Evolutionary conservation across 2,888 invertebrate genomes (phyloP).

Genomic region (Melanchra persicariae): DNA sequence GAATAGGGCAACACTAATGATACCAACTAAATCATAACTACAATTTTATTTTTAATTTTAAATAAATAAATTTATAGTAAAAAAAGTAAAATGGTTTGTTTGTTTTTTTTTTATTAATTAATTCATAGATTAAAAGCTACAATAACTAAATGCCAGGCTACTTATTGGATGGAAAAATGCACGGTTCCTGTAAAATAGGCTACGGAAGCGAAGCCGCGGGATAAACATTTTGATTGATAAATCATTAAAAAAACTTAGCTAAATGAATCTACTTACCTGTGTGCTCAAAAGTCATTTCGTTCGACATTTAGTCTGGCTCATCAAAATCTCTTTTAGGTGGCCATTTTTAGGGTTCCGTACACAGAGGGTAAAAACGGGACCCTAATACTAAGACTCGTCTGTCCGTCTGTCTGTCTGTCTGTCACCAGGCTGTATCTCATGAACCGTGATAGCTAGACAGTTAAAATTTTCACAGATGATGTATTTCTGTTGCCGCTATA

Average conservation of each 20-base stretch:
- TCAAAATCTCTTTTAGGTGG: neutral
- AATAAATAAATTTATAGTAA: too few relatives aligned
- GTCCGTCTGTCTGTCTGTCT: too few relatives aligned
- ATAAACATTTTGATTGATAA: too few relatives aligned
- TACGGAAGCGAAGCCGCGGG: neutral
- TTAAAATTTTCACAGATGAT: too few relatives aligned
- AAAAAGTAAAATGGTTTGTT: neutral
- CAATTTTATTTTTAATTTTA: too few relatives aligned
- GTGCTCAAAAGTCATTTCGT: neutral
- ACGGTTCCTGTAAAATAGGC: neutral
- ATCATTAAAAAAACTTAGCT: neutral
- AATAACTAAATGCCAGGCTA: neutral
- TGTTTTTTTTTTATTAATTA: too few relatives aligned
- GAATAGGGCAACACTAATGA: neutral
- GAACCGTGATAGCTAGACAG: too few relatives aligned
- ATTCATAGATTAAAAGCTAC: neutral
- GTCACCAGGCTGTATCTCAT: too few relatives aligned
- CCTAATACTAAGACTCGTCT: too few relatives aligned
- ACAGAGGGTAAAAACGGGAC: too few relatives aligned
- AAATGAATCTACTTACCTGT: neutral
- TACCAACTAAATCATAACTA: neutral
- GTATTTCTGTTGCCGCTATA: too few relatives aligned
- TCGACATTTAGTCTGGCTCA: neutral
- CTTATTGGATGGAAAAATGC: neutral
- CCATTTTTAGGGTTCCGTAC: too few relatives aligned